These are phyloP conservation scores for Sebastes wilsoni DNA, from an alignment of 2,797 vertebrate genomes.

Conservation along the genomic window DNA sequence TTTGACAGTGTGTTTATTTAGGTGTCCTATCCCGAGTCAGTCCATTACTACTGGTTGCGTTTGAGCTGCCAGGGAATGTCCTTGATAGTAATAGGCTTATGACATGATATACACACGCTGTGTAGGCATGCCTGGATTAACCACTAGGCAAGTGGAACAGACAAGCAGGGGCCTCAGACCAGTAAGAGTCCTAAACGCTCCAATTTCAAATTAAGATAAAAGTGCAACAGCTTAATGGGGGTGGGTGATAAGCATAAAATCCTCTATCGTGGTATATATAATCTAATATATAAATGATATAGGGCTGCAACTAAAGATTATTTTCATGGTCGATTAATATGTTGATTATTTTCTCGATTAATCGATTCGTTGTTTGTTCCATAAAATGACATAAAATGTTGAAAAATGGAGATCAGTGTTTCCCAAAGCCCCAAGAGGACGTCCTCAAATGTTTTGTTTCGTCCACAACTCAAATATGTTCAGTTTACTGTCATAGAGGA, in stretches of 20 bases:
- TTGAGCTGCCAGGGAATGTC: slow-evolving; percentile 31
- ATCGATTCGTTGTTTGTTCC: no score
- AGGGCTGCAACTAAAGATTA: background rate
- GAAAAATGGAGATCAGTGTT: no score
- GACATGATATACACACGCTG: slow-evolving; percentile 26
- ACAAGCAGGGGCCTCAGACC: slow-evolving; percentile 2
- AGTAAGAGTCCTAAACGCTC: background rate
- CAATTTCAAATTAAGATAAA: background rate
- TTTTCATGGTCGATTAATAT: background rate
- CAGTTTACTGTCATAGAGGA: no score
- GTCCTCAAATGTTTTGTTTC: no score
- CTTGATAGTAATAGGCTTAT: slow-evolving; percentile 47
- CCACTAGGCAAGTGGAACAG: background rate
- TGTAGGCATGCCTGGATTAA: slow-evolving; percentile 31
- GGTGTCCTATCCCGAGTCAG: background rate
- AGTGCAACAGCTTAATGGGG: background rate
- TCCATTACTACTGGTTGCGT: slow-evolving; percentile 20
- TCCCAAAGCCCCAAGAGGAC: no score
- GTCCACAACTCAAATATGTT: no score
- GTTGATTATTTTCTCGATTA: background rate
- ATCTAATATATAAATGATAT: background rate
- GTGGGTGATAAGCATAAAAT: background rate
- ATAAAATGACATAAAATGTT: no score
- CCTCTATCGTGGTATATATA: no score
- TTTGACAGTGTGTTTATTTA: slow-evolving; percentile 11